A percentile compares a stretch with the other conserved stretches of the same genome.
Conservation (phyloP, 2,113 vertebrate genomes). For the Trochalopteron elliotii region DNA sequence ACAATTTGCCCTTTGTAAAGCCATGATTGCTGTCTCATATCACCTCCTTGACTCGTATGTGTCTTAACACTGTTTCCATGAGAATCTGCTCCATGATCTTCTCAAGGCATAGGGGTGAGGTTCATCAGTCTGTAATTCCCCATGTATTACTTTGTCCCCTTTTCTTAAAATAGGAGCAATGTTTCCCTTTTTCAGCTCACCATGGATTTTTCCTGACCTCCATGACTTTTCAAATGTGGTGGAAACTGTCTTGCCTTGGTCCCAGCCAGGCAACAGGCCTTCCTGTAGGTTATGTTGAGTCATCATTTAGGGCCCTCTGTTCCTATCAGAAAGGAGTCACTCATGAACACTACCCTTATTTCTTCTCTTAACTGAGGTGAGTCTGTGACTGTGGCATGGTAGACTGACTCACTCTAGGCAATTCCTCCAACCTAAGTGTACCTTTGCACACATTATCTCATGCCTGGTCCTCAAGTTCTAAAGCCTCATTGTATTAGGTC, state of each 20-base stretch:
- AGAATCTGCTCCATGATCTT: neutral
- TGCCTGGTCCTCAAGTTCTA: neutral
- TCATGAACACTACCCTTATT: neutral
- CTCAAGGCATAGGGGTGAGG: neutral
- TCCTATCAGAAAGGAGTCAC: neutral
- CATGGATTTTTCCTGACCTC: neutral
- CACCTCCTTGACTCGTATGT: neutral
- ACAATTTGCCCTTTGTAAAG: fast-evolving
- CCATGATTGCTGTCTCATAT: neutral
- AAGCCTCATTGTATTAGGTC: neutral
- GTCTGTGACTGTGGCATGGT: neutral
- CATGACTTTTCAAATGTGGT: neutral
- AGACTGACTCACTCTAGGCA: neutral
- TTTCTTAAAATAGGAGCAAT: neutral
- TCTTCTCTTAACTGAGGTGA: neutral
- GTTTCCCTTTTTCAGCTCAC: neutral
- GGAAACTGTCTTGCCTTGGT: neutral
- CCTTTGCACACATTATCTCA: neutral
- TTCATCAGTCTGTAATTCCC: neutral
- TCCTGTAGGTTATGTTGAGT: neutral
- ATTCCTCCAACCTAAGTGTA: neutral
- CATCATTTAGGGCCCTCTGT: neutral
- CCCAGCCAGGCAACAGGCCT: neutral
- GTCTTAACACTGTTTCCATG: fast-evolving
- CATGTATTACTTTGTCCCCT: neutral